Evolutionary conservation across 2,888 invertebrate genomes (phyloP).

Genomic region (Caenorhabditis afra): DNA sequence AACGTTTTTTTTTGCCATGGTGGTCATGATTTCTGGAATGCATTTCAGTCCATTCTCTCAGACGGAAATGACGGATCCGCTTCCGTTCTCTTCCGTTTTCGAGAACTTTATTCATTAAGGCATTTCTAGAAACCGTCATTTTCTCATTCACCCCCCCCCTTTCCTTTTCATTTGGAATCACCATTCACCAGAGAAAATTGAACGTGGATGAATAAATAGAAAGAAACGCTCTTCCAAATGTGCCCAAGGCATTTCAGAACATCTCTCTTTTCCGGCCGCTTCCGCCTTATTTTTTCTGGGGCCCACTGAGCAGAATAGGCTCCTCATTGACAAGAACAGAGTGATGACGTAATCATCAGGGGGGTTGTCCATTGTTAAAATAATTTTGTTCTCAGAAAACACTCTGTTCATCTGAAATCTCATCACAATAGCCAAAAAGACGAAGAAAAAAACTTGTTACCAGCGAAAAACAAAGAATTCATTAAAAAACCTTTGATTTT

Average conservation of each 20-base stretch:
- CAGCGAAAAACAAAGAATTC: too few species aligned
- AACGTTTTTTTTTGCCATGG: background rate
- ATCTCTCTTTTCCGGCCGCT: slow-evolving; percentile 10
- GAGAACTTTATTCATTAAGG: slow-evolving; percentile 1
- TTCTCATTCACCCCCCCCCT: background rate
- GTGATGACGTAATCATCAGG: background rate
- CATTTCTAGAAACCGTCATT: background rate
- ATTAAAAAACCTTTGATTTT: too few species aligned
- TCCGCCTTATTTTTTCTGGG: background rate
- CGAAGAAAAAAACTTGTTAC: too few species aligned
- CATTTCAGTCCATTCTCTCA: background rate
- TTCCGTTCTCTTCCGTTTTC: background rate
- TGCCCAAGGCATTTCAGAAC: slow-evolving; percentile 11
- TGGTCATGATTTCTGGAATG: too few species aligned
- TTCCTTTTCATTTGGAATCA: slow-evolving; percentile 18
- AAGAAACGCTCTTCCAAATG: background rate
- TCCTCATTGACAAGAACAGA: background rate
- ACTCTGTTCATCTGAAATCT: too few species aligned
- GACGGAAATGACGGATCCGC: background rate
- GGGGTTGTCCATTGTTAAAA: background rate
- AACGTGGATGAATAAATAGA: slow-evolving; percentile 18
- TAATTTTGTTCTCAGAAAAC: too few species aligned
- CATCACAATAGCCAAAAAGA: too few species aligned
- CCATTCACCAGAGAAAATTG: slow-evolving; percentile 17
- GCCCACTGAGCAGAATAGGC: background rate